A percentile compares a stretch with the other conserved stretches of the same genome.
phyloP scores from a whole-genome alignment of 2,797 vertebrate species.

The Antennarius maculatus region DNA sequence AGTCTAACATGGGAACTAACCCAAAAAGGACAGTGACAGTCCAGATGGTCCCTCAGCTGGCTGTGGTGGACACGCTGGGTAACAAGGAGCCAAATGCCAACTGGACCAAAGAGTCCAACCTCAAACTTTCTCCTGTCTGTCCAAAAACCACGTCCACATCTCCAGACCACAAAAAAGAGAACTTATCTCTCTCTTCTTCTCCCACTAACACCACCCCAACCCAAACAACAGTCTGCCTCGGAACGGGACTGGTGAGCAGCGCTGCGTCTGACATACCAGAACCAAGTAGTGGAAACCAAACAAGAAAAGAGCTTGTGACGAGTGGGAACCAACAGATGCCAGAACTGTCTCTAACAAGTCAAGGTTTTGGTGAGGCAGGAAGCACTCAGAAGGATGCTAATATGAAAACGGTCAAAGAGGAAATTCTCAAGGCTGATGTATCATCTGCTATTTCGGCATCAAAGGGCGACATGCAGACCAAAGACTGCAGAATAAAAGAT shows the following conservation, averaged over 20 bases:
- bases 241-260: conserved; percentile 35
- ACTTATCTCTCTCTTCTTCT: conserved; percentile 58
- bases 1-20: conserved; percentile 90
- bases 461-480: conserved; percentile 54
- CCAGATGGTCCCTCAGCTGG: conserved; percentile 82
- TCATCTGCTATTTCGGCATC: conserved; percentile 46
- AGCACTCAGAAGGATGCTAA: conserved; percentile 67
- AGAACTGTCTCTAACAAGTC: conserved; percentile 40
- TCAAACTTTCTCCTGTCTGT: conserved; percentile 78
- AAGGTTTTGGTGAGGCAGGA: conserved; percentile 43
- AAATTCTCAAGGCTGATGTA: conserved; percentile 38
- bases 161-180: conserved; percentile 47
- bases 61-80: conserved; percentile 75
- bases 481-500: conserved; percentile 59
- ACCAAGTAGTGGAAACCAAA: conserved; percentile 60
- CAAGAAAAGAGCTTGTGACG: conserved; percentile 50
- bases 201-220: conserved; percentile 18
- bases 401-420: conserved; percentile 60
- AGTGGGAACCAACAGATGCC: conserved; percentile 51
- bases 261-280: conserved; percentile 58
- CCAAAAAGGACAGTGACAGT: conserved; percentile 87
- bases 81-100: conserved; percentile 78
- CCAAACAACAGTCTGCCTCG: conserved; percentile 43
- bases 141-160: conserved; percentile 54
- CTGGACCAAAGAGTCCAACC: conserved; percentile 65